phyloP scores from a whole-genome alignment of 2,797 vertebrate genomes.

The Microctenopoma lineatum region DNA sequence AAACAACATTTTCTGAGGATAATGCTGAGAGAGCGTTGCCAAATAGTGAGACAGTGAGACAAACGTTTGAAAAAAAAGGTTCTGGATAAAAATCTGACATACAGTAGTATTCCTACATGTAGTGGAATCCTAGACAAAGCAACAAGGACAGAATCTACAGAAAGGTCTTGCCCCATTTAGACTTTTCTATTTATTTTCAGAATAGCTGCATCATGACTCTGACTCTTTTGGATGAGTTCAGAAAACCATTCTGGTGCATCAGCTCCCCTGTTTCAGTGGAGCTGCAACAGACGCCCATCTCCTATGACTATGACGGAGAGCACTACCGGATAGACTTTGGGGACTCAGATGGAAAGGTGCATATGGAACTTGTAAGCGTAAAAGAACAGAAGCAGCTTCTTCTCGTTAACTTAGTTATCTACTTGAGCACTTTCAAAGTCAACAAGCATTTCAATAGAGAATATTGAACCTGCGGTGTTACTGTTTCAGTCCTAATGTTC shows the following conservation, averaged over 20 bases:
- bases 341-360: conserved; percentile 83
- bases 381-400: conserved; percentile 80
- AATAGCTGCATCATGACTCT: conserved; percentile 89
- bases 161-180: neutral
- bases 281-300: conserved; percentile 4
- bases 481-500: neutral
- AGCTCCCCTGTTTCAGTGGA: conserved; percentile 82
- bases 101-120: neutral
- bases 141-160: neutral
- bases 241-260: conserved; percentile 89
- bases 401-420: conserved; percentile 84
- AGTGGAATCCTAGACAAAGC: neutral
- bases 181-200: conserved; percentile 69
- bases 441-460: conserved; percentile 86
- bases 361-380: conserved; percentile 80
- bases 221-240: conserved; percentile 88
- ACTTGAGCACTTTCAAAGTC: conserved; percentile 81
- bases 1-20: too few relatives aligned
- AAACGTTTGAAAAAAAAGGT: neutral
- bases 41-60: too few relatives aligned
- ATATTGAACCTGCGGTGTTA: conserved; percentile 77
- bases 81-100: neutral
- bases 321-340: conserved; percentile 76
- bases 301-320: conserved; percentile 79
- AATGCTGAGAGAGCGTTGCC: too few relatives aligned